phyloP scores from a whole-genome alignment of 2,113 vertebrate genomes.

The Hyaena hyaena region DNA sequence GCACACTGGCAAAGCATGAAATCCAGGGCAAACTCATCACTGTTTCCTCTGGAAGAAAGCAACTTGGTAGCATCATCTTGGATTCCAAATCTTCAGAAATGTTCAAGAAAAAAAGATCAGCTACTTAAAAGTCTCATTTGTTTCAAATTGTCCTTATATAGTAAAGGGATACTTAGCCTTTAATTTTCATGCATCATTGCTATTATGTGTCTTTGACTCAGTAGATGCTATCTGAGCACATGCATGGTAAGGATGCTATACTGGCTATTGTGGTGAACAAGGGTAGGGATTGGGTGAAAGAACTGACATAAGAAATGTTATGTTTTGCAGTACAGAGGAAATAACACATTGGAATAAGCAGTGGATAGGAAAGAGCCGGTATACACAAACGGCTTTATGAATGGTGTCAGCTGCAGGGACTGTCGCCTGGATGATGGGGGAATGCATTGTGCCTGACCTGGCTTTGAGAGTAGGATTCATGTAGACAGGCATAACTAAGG shows the following conservation, averaged over 20 bases:
- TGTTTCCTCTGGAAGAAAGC: slow-evolving; percentile 2
- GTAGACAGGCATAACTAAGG: neutral
- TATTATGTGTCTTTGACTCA: neutral
- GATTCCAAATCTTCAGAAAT: neutral
- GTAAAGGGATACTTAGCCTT: neutral
- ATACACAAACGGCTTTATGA: neutral
- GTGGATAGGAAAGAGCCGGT: neutral
- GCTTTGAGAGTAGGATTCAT: neutral
- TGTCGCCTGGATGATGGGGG: neutral
- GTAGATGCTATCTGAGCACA: neutral
- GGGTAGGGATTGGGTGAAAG: neutral
- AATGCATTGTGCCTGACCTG: neutral
- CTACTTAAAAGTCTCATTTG: neutral
- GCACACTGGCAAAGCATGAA: neutral
- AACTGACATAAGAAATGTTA: neutral
- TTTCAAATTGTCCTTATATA: neutral
- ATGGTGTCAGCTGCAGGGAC: neutral
- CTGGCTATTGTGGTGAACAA: neutral
- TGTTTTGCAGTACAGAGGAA: neutral
- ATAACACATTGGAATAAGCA: neutral
- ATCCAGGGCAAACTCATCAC: neutral
- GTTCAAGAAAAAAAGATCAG: slow-evolving; percentile 10
- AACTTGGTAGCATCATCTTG: neutral
- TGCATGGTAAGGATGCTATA: neutral
- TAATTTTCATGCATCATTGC: neutral